phyloP scores from a whole-genome alignment of 2,797 vertebrate genomes.

The Sebastes baramenuke region DNA sequence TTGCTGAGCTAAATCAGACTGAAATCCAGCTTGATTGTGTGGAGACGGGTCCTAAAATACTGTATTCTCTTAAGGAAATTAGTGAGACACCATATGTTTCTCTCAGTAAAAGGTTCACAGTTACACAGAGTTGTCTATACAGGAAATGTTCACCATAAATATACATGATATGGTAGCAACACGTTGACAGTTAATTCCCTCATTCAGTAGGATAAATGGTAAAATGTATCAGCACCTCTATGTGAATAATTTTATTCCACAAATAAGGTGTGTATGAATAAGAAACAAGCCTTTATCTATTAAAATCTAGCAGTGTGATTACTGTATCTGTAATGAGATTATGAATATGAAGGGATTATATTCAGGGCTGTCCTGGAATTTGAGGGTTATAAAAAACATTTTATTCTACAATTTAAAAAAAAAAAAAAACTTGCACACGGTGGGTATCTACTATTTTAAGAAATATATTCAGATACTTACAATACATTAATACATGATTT shows the following conservation, averaged over 20 bases:
- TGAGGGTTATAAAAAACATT: not conserved
- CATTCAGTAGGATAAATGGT: not conserved
- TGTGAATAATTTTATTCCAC: not conserved
- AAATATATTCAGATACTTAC: not conserved
- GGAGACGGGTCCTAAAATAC: not conserved
- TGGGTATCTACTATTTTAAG: not conserved
- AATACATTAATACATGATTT: not conserved
- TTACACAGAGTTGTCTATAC: not conserved
- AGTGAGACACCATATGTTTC: slow-evolving; percentile 33
- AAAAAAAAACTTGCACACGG: not conserved
- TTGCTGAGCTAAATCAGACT: slow-evolving; percentile 20
- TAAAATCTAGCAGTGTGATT: not conserved
- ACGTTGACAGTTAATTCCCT: slow-evolving; percentile 1
- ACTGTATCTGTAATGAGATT: not conserved
- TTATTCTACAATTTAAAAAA: not conserved
- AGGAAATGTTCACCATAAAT: not conserved
- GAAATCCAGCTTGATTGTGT: slow-evolving; percentile 12
- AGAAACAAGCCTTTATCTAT: not conserved
- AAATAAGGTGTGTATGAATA: not conserved
- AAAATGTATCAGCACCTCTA: not conserved
- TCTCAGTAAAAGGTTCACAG: slow-evolving; percentile 17
- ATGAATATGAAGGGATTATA: not conserved
- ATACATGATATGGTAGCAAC: slow-evolving; percentile 4
- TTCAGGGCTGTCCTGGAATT: not conserved
- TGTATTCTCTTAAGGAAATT: slow-evolving; percentile 29